Conservation (phyloP, 2,888 invertebrate species). For the Drosophila histrio region DNA sequence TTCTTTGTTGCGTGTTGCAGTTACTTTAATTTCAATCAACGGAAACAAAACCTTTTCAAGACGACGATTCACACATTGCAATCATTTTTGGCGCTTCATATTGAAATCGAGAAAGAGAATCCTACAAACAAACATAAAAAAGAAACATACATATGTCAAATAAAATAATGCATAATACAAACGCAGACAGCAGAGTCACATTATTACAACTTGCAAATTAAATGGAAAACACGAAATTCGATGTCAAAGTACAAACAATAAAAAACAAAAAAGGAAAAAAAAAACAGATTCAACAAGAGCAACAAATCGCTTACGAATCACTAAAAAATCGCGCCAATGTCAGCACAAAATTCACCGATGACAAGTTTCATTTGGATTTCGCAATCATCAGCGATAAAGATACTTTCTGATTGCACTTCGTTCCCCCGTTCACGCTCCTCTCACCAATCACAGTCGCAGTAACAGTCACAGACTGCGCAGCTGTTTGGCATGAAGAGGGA, state of each 20-base stretch:
- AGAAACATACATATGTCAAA: conserved; percentile 18
- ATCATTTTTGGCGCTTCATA: conserved; percentile 79
- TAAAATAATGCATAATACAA: conserved; percentile 11
- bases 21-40: conserved; percentile 67
- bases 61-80: conserved; percentile 74
- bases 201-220: conserved; percentile 60
- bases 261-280: conserved; percentile 3
- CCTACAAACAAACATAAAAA: conserved; percentile 55
- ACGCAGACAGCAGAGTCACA: conserved; percentile 18
- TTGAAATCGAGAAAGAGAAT: conserved; percentile 80
- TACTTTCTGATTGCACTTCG: conserved; percentile 52
- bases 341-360: conserved; percentile 74
- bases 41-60: conserved; percentile 75
- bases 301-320: conserved; percentile 37
- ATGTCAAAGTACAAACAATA: conserved; percentile 59
- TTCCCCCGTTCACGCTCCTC: background rate
- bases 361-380: conserved; percentile 77
- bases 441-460: conserved; percentile 29
- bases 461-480: conserved; percentile 11
- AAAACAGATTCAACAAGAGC: conserved; percentile 28
- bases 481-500: conserved; percentile 1
- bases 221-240: conserved; percentile 77
- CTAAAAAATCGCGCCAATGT: conserved; percentile 53
- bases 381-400: conserved; percentile 74
- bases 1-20: conserved; percentile 51